Evolutionary conservation across 2,113 vertebrate species (phyloP), one percentile per base, ranked within the genome.

Genomic region (Halichoerus grypus): DNA sequence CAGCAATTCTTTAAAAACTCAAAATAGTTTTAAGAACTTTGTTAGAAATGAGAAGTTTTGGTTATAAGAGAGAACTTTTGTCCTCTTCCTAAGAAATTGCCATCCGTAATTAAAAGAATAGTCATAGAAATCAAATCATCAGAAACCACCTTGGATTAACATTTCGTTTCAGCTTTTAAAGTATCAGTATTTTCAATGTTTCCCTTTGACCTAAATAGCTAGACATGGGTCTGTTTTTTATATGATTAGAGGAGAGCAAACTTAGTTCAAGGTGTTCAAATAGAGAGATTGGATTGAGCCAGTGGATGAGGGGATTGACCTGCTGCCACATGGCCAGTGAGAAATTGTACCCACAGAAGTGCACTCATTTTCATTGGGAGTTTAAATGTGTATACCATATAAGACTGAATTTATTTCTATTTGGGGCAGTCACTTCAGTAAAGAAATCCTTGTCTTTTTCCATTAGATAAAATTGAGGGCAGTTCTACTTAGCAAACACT

Each of bases 1-100:
- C 5, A 83, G 39, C 28, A 88, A 31, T 74, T 74, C 85, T 94
- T 93, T 77, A 51, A 93, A 96, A 97, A 53, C n/a, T 69, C 31
- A 69, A 91, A 84, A 88, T 74, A 76, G 61, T n/a, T 63, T 80
- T 81, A 85, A 88, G 77, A 89, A 67, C 85, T 92, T 36, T 71
- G 36, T 82, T 91, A 72, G 71, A 94, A 94, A 94, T 63, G 53
- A 76, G 85, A 85, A 77, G 4, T 12, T 57, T 33, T 13, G 21
- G 16, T 67, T 88, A 21, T 72, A 5, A 94, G 80, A 90, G 53
- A 77, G 46, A 83, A 49, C 36, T 39, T 71, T 61, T 89, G 21
- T 82, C 22, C 31, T 91, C n/a, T 81, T 94, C 49, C 28, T 84
- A 87, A 96, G 94, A 84, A 92, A 91, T 57, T 81, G 3, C 51